Evolutionary conservation across 2,113 vertebrate species (phyloP).

Genomic region (Perca fluviatilis): DNA sequence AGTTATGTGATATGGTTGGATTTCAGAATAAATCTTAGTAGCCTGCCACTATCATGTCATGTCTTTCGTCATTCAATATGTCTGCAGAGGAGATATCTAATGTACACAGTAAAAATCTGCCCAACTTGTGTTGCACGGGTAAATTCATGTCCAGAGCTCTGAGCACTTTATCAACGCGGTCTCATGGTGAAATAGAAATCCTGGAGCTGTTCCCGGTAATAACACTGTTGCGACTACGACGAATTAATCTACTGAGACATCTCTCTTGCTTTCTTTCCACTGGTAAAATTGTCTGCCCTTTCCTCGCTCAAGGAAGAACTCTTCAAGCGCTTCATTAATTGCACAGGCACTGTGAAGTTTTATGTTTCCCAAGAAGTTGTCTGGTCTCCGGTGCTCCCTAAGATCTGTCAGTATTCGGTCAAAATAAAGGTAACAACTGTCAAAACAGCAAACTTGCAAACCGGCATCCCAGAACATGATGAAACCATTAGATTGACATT

Average conservation of each 20-base stretch:
- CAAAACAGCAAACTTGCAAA: conserved; percentile 50
- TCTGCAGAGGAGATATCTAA: conserved; percentile 76
- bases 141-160: conserved; percentile 68
- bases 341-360: conserved; percentile 56
- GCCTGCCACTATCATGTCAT: conserved; percentile 79
- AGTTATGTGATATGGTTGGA: conserved; percentile 80
- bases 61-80: conserved; percentile 82
- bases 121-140: conserved; percentile 63
- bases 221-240: conserved; percentile 61
- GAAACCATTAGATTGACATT: conserved; percentile 45
- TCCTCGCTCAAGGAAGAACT: conserved; percentile 57
- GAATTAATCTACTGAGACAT: conserved; percentile 72
- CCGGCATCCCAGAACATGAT: conserved; percentile 8
- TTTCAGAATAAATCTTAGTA: conserved; percentile 83
- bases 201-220: conserved; percentile 69
- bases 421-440: conserved; percentile 68
- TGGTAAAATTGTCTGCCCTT: conserved; percentile 64
- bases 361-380: conserved; percentile 58
- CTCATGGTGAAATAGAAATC: conserved; percentile 71
- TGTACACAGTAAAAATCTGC: conserved; percentile 72
- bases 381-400: conserved; percentile 17
- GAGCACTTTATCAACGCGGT: conserved; percentile 66
- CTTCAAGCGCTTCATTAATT: conserved; percentile 67
- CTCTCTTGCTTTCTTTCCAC: conserved; percentile 64
- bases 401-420: conserved; percentile 48